phyloP scores from a whole-genome alignment of 1,140 invertebrate species.

The Vollenhovia emeryi region DNA sequence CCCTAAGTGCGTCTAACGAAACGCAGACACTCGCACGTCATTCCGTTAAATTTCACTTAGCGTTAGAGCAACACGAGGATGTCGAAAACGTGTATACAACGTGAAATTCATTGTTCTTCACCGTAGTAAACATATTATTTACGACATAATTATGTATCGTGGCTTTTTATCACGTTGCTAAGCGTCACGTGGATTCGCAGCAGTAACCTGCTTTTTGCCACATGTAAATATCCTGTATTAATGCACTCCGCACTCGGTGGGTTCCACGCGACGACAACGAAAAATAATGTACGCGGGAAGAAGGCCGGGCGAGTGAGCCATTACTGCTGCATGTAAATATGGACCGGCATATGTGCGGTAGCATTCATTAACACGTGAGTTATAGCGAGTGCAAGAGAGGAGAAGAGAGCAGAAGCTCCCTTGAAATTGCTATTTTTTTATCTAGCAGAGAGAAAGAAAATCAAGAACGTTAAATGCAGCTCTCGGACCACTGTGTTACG shows the following conservation, averaged over 20 bases:
- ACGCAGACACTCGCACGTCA: neutral
- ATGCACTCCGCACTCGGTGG: conserved; percentile 7
- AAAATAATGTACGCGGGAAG: conserved; percentile 47
- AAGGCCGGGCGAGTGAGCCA: conserved; percentile 43
- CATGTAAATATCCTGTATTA: conserved; percentile 52
- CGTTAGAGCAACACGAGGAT: neutral
- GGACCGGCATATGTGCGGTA: conserved; percentile 45
- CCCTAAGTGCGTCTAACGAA: neutral
- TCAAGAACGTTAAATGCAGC: neutral
- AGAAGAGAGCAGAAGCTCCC: neutral
- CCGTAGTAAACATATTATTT: neutral
- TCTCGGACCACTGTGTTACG: neutral
- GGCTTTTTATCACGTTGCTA: conserved; percentile 4
- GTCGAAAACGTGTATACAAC: neutral
- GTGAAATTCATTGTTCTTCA: neutral
- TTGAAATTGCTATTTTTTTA: conserved; percentile 55
- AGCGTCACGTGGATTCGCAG: conserved; percentile 13
- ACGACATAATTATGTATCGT: conserved; percentile 14
- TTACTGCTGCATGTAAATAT: conserved; percentile 53
- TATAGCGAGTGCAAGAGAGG: neutral
- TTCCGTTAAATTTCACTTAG: neutral
- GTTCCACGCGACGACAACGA: conserved; percentile 34
- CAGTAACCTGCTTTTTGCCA: conserved; percentile 9
- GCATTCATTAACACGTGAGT: conserved; percentile 51
- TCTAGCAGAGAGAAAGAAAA: conserved; percentile 7